A percentile compares a stretch with the other conserved stretches of the same genome.
phyloP scores from a whole-genome alignment of 2,888 invertebrate genomes.

The Molanna angustata region DNA sequence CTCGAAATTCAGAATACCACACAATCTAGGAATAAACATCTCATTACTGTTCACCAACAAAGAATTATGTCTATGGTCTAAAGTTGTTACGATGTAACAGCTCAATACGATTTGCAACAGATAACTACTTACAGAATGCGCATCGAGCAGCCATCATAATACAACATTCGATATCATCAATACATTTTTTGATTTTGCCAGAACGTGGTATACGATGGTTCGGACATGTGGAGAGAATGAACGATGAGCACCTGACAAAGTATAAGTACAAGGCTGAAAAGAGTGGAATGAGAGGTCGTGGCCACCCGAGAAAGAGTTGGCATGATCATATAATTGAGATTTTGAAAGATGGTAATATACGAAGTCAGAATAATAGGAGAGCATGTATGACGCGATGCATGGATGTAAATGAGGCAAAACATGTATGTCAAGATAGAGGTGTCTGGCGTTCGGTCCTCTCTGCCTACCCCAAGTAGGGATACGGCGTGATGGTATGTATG shows the following conservation, averaged over 20 bases:
- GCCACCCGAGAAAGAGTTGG: neutral
- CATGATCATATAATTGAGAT: neutral
- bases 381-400: neutral
- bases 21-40: too few species aligned
- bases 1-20: too few species aligned
- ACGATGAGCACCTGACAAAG: neutral
- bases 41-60: too few species aligned
- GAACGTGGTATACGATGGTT: neutral
- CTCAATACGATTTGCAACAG: too few species aligned
- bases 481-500: constrained; percentile 2
- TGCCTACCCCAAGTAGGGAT: neutral
- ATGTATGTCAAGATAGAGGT: neutral
- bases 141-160: too few species aligned
- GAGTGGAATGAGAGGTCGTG: neutral
- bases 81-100: too few species aligned
- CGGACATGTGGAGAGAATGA: neutral
- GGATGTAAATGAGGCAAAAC: neutral
- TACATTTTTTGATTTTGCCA: too few species aligned
- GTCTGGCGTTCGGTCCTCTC: neutral
- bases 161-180: too few species aligned
- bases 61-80: too few species aligned
- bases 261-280: neutral
- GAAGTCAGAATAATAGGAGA: neutral
- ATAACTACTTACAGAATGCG: too few species aligned
- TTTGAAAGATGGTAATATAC: neutral